phyloP scores from a whole-genome alignment of 2,888 invertebrate genomes.

The Odontomyia ornata region DNA sequence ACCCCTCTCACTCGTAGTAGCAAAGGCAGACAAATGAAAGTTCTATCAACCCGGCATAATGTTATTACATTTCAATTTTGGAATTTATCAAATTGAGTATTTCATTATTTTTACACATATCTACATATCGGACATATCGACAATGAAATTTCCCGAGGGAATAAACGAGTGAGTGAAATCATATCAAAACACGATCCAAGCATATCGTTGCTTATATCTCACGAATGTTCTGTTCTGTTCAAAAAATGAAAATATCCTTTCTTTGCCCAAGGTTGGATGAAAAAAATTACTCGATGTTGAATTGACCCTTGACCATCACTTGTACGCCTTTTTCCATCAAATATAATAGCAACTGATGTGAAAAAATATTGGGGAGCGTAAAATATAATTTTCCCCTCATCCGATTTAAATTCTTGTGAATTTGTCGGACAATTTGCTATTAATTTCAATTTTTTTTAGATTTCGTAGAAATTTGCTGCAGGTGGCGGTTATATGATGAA shows the following conservation, averaged over 20 bases:
- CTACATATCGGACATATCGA: constrained; percentile 39
- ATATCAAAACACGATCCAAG: constrained; percentile 4
- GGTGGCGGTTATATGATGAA: no score
- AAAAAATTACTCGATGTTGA: background rate
- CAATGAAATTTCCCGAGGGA: constrained; percentile 28
- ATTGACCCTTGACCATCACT: constrained; percentile 25
- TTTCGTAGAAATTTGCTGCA: background rate
- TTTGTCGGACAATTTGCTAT: constrained; percentile 35
- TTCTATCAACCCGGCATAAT: constrained; percentile 48
- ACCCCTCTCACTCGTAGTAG: background rate
- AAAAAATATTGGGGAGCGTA: constrained; percentile 15
- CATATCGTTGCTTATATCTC: background rate
- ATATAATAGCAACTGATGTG: constrained; percentile 1
- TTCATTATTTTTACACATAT: constrained; percentile 46
- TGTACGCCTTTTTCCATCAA: background rate
- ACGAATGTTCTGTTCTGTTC: constrained; percentile 10
- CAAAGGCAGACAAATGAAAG: constrained; percentile 45
- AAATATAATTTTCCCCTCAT: constrained; percentile 27
- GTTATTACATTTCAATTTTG: constrained; percentile 50
- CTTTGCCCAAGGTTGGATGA: background rate
- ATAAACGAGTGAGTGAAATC: background rate
- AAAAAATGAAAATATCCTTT: constrained; percentile 23
- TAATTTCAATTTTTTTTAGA: constrained; percentile 22
- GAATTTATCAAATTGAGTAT: constrained; percentile 50
- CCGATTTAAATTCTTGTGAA: constrained; percentile 31